Evolutionary conservation across 2,113 vertebrate species (phyloP), one percentile per base, ranked within the genome.

Genomic region (Prionailurus bengalensis): DNA sequence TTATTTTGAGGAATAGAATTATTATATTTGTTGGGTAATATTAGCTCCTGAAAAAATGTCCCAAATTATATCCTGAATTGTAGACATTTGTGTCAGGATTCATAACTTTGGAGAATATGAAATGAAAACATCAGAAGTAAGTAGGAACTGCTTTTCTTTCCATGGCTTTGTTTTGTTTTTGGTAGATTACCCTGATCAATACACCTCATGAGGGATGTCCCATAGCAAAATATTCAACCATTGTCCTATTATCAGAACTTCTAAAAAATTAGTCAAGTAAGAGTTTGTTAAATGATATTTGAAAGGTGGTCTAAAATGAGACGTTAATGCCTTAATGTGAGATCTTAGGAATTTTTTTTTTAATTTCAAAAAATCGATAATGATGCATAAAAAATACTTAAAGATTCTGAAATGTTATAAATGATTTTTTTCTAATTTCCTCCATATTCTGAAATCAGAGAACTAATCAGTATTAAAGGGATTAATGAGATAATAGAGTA

Each of bases 11-110:
- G 42, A 5, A 39, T 45, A 81, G 16, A 66, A 58, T 96, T 81
- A 94, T 85, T 96, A 85, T 11, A 51, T 71, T 95, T 89, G 58
- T 74, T 94, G 29, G 27, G 17, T 89, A 71, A 78, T 63, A 31
- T 83, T 80, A 82, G 15, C 21, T 94, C 74, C 63, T 58, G 25
- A 63, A 74, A 79, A 65, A 51, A 61, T 55, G 1, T 58, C 31
- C 71, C 71, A 61, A 14, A 70, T 89, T 73, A 51, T 36, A 74
- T 48, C 66, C 83, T 89, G 48, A 81, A 48, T 33, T 93, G 27
- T 83, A 39, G 87, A 63, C 14, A 11, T 92, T 87, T 79, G 21
- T 93, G 29, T 94, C 65, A 82, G 74, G 55, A 48, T 94, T 87
- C 11, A 61, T 23, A 36, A 89, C 51, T 84, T 74, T 55, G 9